Conservation (phyloP, 2,888 invertebrate genomes). For the Drosophila setosimentum region DNA sequence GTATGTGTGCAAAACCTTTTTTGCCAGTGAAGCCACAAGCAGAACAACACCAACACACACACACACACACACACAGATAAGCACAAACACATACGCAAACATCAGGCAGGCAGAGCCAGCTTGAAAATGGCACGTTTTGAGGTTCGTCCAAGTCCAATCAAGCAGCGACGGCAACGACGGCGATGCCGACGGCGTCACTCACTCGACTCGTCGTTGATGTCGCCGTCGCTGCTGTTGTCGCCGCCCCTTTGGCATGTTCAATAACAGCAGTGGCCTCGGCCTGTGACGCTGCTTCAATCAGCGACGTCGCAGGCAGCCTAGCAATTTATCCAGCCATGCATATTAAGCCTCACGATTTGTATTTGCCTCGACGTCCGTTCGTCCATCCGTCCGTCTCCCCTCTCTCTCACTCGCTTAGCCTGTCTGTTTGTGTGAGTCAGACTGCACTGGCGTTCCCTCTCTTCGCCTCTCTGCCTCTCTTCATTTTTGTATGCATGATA, state of each 20-base stretch:
- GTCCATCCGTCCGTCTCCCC: slow-evolving; percentile 33
- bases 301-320: slow-evolving; percentile 66
- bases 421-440: slow-evolving; percentile 2
- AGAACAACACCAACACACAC: slow-evolving; percentile 48
- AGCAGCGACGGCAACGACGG: slow-evolving; percentile 50
- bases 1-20: slow-evolving; percentile 50
- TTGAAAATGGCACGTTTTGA: slow-evolving; percentile 79
- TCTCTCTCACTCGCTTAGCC: slow-evolving; percentile 5
- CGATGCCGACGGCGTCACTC: slow-evolving; percentile 12
- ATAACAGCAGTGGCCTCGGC: slow-evolving; percentile 51
- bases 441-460: background rate
- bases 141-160: slow-evolving; percentile 80
- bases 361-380: slow-evolving; percentile 58
- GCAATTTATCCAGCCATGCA: slow-evolving; percentile 82
- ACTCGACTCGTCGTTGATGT: slow-evolving; percentile 23
- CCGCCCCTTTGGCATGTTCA: slow-evolving; percentile 43
- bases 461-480: slow-evolving; percentile 9
- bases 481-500: slow-evolving; percentile 13
- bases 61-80: slow-evolving; percentile 11
- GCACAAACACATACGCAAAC: slow-evolving; percentile 16
- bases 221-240: slow-evolving; percentile 22
- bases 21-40: slow-evolving; percentile 71
- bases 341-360: slow-evolving; percentile 82
- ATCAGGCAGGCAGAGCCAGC: slow-evolving; percentile 64
- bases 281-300: slow-evolving; percentile 60